Percentiles rank a stretch among this genome's conserved stretches.
These are phyloP conservation scores for Apostichopus japonicus DNA, from an alignment of 35 echinoderm and acorn worm genomes.

Conservation along the genomic window DNA sequence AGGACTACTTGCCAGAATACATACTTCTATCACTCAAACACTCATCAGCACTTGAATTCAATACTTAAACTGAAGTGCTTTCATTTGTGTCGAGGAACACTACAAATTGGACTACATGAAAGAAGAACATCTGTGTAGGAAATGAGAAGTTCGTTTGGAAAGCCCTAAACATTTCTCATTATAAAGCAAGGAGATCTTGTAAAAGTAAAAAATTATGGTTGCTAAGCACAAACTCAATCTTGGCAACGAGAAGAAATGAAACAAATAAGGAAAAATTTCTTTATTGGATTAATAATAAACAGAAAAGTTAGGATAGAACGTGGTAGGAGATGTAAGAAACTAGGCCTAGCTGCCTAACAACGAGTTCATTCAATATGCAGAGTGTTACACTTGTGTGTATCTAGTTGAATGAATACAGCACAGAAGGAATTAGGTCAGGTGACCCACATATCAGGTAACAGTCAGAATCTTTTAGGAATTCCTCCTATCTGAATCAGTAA, in stretches of 20 bases:
- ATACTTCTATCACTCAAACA: background rate
- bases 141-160: no score
- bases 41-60: background rate
- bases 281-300: no score
- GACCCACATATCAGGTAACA: background rate
- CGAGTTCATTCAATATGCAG: background rate
- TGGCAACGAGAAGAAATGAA: no score
- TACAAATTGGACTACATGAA: background rate
- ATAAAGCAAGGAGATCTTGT: no score
- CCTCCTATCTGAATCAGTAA: background rate
- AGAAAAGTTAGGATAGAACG: no score
- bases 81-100: background rate
- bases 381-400: background rate
- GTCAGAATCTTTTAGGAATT: background rate
- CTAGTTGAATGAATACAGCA: background rate
- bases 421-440: background rate
- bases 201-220: no score
- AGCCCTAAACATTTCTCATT: no score
- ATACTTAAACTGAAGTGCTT: background rate
- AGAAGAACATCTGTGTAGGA: background rate
- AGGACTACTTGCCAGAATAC: background rate
- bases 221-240: no score
- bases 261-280: no score
- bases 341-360: background rate
- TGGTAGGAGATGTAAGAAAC: no score